These are phyloP conservation scores for Thunnus maccoyii DNA, from an alignment of 2,113 vertebrate species.

Conservation along the genomic window DNA sequence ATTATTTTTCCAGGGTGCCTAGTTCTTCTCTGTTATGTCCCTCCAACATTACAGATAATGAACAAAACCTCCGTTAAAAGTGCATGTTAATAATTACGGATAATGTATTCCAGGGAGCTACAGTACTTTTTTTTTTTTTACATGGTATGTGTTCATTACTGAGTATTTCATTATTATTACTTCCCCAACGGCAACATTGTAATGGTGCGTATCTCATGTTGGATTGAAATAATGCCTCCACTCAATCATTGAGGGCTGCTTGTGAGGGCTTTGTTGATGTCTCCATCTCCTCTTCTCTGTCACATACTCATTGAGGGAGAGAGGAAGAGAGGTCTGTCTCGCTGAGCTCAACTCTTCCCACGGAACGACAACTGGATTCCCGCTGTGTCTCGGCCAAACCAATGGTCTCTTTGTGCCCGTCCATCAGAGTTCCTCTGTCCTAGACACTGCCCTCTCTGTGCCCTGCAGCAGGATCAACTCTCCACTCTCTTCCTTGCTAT, in stretches of 20 bases:
- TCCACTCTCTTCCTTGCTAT: constrained; percentile 18
- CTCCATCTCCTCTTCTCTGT: constrained; percentile 47
- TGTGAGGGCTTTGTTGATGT: constrained; percentile 39
- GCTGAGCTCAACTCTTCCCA: constrained; percentile 72
- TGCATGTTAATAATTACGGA: constrained; percentile 43
- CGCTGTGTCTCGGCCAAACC: constrained; percentile 69
- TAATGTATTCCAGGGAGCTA: constrained; percentile 28
- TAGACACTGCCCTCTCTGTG: constrained; percentile 76
- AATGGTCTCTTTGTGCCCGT: constrained; percentile 75
- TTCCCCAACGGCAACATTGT: constrained; percentile 16
- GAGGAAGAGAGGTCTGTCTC: constrained; percentile 52
- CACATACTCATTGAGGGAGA: constrained; percentile 40
- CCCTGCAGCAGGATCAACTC: constrained; percentile 51
- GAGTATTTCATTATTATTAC: constrained; percentile 18
- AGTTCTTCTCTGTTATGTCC: constrained; percentile 5
- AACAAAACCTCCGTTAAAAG: constrained; percentile 22
- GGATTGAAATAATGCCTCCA: constrained; percentile 25
- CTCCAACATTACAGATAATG: constrained; percentile 28
- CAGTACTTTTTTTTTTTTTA: neutral
- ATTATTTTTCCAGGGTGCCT: neutral
- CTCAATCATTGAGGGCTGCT: constrained; percentile 38
- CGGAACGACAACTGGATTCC: constrained; percentile 71
- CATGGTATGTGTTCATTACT: constrained; percentile 20
- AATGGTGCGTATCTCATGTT: constrained; percentile 33
- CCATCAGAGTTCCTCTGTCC: constrained; percentile 62